These are phyloP conservation scores for Iselma pallidipennis DNA, from an alignment of 2,888 invertebrate species.

Conservation along the genomic window DNA sequence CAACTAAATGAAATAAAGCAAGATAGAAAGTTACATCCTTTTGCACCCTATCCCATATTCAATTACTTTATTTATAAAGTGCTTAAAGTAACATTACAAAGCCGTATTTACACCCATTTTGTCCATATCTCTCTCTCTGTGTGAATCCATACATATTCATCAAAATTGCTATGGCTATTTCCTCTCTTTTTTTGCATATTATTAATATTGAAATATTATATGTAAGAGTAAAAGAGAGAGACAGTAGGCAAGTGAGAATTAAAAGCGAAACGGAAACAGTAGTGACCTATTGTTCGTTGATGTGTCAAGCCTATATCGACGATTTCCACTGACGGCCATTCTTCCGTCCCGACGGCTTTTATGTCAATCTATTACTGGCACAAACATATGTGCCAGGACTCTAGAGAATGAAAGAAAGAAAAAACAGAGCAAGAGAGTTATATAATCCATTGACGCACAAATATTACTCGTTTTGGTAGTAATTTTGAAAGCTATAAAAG, in stretches of 20 bases:
- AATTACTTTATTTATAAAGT: conserved; percentile 12
- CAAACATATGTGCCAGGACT: not conserved
- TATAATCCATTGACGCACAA: not conserved
- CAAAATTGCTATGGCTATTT: not conserved
- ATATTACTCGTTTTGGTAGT: not conserved
- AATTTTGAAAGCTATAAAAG: not conserved
- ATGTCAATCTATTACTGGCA: conserved; percentile 3
- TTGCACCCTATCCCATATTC: conserved; percentile 11
- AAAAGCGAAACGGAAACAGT: conserved; percentile 6
- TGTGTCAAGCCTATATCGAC: conserved; percentile 6
- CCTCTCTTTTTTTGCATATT: not conserved
- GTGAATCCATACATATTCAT: not conserved
- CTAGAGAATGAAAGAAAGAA: not conserved
- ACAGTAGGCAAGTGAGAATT: too few relatives aligned
- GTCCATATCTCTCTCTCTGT: conserved; percentile 4
- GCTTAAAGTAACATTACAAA: not conserved
- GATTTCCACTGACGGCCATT: conserved; percentile 10
- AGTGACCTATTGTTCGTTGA: conserved; percentile 14
- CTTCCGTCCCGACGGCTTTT: not conserved
- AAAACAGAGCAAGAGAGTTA: not conserved
- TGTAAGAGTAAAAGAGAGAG: not conserved
- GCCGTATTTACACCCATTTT: not conserved
- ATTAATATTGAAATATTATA: too few relatives aligned
- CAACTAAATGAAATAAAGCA: not conserved
- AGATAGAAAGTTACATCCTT: too few relatives aligned